Evolutionary conservation across 2,888 invertebrate genomes (phyloP).

Genomic region (Gastrophysa polygoni): DNA sequence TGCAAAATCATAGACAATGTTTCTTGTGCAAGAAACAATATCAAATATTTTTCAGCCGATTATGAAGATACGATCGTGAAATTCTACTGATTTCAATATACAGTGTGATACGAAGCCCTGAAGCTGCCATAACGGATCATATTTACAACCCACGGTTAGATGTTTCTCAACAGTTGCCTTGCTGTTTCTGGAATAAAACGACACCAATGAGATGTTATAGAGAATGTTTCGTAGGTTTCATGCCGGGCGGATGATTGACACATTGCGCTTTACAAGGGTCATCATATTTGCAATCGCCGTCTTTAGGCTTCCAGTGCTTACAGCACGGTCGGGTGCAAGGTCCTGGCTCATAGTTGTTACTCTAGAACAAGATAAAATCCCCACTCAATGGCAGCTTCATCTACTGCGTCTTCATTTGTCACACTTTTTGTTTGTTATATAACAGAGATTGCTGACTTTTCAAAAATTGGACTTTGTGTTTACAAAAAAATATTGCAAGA

Average conservation of each 20-base stretch:
- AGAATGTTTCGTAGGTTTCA: slow-evolving; percentile 37
- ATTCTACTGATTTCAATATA: neutral
- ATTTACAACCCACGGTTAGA: neutral
- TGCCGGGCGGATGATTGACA: slow-evolving; percentile 52
- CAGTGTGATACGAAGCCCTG: neutral
- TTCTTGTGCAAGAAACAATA: too few species aligned
- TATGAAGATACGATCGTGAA: too few species aligned
- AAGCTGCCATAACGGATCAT: neutral
- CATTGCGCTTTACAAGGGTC: slow-evolving; percentile 55
- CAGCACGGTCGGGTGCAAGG: slow-evolving; percentile 53
- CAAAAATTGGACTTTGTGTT: too few species aligned
- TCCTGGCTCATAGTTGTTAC: slow-evolving; percentile 25
- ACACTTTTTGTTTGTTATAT: too few species aligned
- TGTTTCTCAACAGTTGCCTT: neutral
- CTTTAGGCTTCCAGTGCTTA: slow-evolving; percentile 54
- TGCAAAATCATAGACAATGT: too few species aligned
- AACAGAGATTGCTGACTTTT: too few species aligned
- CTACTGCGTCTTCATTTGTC: too few species aligned
- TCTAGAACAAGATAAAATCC: neutral
- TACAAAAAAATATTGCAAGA: too few species aligned
- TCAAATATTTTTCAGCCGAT: too few species aligned
- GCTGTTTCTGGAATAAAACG: slow-evolving; percentile 9
- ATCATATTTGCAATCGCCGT: slow-evolving; percentile 52
- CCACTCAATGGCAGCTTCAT: too few species aligned
- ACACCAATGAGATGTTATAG: slow-evolving; percentile 4